phyloP scores from a whole-genome alignment of 2,113 vertebrate species.

The Osmerus eperlanus region DNA sequence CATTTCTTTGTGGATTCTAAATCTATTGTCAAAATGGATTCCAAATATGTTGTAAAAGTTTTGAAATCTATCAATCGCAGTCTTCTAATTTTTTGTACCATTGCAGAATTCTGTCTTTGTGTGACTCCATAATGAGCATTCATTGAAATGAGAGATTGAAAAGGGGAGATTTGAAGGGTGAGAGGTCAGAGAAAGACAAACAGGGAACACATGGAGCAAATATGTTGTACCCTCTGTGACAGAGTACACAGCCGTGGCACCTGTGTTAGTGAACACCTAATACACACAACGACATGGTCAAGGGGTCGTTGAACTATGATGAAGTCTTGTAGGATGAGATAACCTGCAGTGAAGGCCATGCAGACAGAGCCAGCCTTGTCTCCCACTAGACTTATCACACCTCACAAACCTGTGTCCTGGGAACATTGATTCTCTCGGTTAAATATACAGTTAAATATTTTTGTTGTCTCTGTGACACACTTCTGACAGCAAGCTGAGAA shows the following conservation, averaged over 20 bases:
- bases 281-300: slow-evolving; percentile 1
- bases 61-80: no score
- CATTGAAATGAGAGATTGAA: no score
- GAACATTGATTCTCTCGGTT: neutral
- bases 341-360: neutral
- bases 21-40: no score
- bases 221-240: neutral
- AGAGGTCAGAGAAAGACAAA: neutral
- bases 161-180: neutral
- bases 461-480: neutral
- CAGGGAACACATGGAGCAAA: neutral
- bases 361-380: neutral
- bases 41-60: no score
- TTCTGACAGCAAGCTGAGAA: neutral
- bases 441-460: neutral
- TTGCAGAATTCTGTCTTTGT: no score
- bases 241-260: neutral
- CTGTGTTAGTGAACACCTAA: neutral
- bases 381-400: neutral
- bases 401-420: neutral
- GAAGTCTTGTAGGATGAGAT: neutral
- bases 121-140: no score
- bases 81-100: no score
- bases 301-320: neutral
- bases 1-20: no score